Evolutionary conservation across 1,140 invertebrate genomes (phyloP), one percentile per base, ranked within the genome.

Genomic region (Samia ricini): DNA sequence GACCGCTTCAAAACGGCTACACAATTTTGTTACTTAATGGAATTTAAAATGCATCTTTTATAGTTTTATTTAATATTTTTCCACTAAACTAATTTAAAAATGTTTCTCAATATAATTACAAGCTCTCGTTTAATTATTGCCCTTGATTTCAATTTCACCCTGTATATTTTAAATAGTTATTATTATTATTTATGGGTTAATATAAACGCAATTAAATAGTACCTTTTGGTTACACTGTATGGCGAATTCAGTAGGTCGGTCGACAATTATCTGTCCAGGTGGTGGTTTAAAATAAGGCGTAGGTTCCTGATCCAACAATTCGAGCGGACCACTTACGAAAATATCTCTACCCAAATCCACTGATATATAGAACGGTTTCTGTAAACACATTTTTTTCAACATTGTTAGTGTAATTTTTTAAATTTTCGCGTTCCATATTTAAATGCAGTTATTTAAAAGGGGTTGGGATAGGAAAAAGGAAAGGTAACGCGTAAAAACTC

Each of bases 341-440:
- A 77, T 83, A 65, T 88, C 81, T 5, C 78, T 77, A 0, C 76
- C 79, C 56, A 81, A 56, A 49, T 85, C 80, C 56, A 88, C 63
- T 0, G 85, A 85, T 64, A 88, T 74, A 73, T 80, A 88, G 72
- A 85, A 85, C n/a, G 85, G 81, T 67, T 80, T 81, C 85, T 88
- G 69, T 0, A 64, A 49, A 1, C 60, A 24, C 26, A 50, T 54
- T 3, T 2, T n/a, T n/a, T 29, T 2, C 6, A 2, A 29, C 26
- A 5, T 29, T 2, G 26, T 29, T 29, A 2, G 6, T 29, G 26
- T n/a, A n/a, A n/a, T n/a, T n/a, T 29, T 29, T 29, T 29, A 5
- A 8, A 29, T 29, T 1, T 29, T 8, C 10, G 10, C 26, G 6
- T 29, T 29, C 26, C 6, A 29, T 29, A 29, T 29, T 8, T n/a